These are phyloP conservation scores for Pemphredon lugubris DNA, from an alignment of 2,888 invertebrate genomes.

Conservation along the genomic window DNA sequence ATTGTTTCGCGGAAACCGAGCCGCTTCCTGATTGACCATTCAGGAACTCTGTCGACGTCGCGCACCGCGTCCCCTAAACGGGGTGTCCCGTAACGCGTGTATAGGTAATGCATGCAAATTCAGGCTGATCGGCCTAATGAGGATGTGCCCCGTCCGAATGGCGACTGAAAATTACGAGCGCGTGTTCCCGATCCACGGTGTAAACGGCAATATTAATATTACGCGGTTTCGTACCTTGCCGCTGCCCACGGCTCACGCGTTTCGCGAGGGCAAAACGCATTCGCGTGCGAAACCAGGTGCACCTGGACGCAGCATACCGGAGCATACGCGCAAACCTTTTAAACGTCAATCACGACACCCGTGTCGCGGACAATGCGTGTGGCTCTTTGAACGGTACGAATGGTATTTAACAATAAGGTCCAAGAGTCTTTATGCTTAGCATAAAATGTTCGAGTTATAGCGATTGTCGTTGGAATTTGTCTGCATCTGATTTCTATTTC, in stretches of 20 bases:
- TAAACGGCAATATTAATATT: slow-evolving; percentile 47
- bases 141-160: slow-evolving; percentile 69
- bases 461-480: no score
- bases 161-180: slow-evolving; percentile 64
- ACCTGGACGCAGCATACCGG: neutral
- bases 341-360: neutral
- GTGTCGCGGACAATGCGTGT: no score
- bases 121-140: slow-evolving; percentile 68
- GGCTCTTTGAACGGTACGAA: no score
- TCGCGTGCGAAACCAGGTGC: neutral
- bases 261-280: neutral
- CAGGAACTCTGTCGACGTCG: slow-evolving; percentile 13
- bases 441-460: no score
- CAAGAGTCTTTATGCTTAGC: no score
- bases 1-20: slow-evolving; percentile 37
- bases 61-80: slow-evolving; percentile 29
- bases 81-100: slow-evolving; percentile 27
- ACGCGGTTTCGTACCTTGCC: slow-evolving; percentile 10
- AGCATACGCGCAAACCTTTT: neutral
- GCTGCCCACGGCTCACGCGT: neutral
- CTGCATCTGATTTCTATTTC: no score
- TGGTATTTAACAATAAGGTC: no score
- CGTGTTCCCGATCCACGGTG: slow-evolving; percentile 26
- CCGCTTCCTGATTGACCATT: slow-evolving; percentile 39
- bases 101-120: slow-evolving; percentile 69